phyloP scores from a whole-genome alignment of 1,140 invertebrate genomes.

The Pachyrhynchus sulphureomaculatus region DNA sequence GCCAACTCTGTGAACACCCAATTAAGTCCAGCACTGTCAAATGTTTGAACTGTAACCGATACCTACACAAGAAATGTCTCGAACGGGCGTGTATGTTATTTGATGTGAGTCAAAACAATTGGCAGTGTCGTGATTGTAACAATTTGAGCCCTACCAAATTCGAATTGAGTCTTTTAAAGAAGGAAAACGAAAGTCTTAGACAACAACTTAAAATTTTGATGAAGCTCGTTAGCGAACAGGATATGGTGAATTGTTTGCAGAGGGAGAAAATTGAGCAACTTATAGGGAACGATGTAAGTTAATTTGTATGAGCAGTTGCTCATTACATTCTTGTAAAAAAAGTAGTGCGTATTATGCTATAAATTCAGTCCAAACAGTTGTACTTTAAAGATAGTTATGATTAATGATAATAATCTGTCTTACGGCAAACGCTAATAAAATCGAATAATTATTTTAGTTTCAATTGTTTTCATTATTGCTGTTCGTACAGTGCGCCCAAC shows the following conservation, averaged over 20 bases:
- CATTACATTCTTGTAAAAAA: background rate
- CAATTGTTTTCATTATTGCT: too few species aligned
- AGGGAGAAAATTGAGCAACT: conserved; percentile 20
- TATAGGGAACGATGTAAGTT: conserved; percentile 19
- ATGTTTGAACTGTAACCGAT: conserved; percentile 27
- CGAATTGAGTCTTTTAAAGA: conserved; percentile 22
- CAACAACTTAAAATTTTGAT: conserved; percentile 29
- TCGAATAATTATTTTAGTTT: too few species aligned
- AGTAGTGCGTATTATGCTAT: background rate
- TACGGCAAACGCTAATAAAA: too few species aligned
- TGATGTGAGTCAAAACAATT: conserved; percentile 17
- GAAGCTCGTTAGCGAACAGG: conserved; percentile 32
- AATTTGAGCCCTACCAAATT: conserved; percentile 9
- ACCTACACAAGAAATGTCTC: conserved; percentile 32
- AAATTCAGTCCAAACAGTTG: too few species aligned
- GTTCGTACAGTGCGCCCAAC: too few species aligned
- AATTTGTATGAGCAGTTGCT: background rate
- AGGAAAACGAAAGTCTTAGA: conserved; percentile 32
- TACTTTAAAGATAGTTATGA: too few species aligned
- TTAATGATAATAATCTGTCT: too few species aligned
- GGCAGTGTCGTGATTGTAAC: conserved; percentile 29
- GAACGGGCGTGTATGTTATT: conserved; percentile 30
- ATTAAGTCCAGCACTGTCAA: conserved; percentile 35
- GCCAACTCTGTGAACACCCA: conserved; percentile 23
- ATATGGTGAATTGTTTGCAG: conserved; percentile 33